Conservation (phyloP, 2,888 invertebrate genomes). For the Gisinianus flammeolus region DNA sequence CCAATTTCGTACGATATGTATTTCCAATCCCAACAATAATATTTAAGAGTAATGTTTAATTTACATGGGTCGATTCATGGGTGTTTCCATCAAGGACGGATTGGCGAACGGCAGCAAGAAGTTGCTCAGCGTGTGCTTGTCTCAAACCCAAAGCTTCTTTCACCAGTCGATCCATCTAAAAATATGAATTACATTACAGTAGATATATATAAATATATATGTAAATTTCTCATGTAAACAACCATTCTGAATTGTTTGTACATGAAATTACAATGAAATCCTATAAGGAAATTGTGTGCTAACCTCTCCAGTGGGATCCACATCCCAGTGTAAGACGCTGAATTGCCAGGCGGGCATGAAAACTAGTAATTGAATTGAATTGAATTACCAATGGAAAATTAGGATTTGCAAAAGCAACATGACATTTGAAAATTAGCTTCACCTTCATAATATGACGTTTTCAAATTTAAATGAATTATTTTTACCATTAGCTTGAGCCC, state of each 20-base stretch:
- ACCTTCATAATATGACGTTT: too few relatives aligned
- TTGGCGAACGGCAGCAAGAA: slow-evolving; percentile 67
- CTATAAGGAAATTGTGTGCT: not conserved
- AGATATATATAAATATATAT: not conserved
- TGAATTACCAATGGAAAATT: too few relatives aligned
- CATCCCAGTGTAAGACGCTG: slow-evolving; percentile 14
- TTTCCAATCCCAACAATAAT: not conserved
- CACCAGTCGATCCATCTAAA: slow-evolving; percentile 5
- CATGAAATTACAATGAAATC: not conserved
- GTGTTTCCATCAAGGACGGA: slow-evolving; percentile 70
- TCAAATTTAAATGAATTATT: too few relatives aligned
- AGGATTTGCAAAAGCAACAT: too few relatives aligned
- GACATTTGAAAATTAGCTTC: too few relatives aligned
- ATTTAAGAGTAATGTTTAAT: not conserved
- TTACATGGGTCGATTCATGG: slow-evolving; percentile 80
- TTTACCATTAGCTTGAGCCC: slow-evolving; percentile 18
- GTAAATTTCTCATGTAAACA: too few relatives aligned
- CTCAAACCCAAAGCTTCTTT: slow-evolving; percentile 14
- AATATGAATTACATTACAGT: not conserved
- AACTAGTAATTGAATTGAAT: too few relatives aligned
- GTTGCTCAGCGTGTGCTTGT: not conserved
- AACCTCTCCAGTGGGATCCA: not conserved
- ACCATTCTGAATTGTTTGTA: not conserved
- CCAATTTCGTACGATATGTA: not conserved
- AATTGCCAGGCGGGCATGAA: slow-evolving; percentile 29